Percentiles rank a stretch among this genome's conserved stretches.
Conservation (phyloP, 2,113 vertebrate species). For the Misgurnus mizolepis region DNA sequence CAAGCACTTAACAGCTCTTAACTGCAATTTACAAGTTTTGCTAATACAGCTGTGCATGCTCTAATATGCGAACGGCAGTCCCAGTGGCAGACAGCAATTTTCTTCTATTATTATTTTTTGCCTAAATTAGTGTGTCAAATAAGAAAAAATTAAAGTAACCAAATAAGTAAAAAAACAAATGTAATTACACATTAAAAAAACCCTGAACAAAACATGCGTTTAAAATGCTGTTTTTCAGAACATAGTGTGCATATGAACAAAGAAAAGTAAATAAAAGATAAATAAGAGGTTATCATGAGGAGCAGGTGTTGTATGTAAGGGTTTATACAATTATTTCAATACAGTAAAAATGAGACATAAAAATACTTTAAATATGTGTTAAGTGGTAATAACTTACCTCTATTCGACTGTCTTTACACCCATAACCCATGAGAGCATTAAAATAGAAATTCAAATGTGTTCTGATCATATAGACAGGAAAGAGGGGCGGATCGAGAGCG, state of each 20-base stretch:
- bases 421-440: neutral
- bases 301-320: neutral
- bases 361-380: neutral
- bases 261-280: neutral
- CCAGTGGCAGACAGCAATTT: neutral
- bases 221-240: neutral
- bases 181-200: neutral
- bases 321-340: too few species aligned
- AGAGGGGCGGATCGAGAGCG: conserved; percentile 27
- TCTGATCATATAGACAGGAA: conserved; percentile 29
- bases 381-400: conserved; percentile 34
- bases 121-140: neutral
- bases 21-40: conserved; percentile 5
- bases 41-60: conserved; percentile 12
- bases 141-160: neutral
- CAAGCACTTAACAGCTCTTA: conserved; percentile 5
- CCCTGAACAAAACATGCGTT: neutral
- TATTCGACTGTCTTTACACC: conserved; percentile 4
- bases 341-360: neutral
- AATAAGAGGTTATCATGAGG: neutral
- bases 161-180: neutral
- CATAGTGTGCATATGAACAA: neutral
- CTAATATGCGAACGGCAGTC: neutral
- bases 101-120: neutral
- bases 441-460: neutral